Evolutionary conservation across 2,797 vertebrate genomes (phyloP).

Genomic region (Epinephelus awoara): DNA sequence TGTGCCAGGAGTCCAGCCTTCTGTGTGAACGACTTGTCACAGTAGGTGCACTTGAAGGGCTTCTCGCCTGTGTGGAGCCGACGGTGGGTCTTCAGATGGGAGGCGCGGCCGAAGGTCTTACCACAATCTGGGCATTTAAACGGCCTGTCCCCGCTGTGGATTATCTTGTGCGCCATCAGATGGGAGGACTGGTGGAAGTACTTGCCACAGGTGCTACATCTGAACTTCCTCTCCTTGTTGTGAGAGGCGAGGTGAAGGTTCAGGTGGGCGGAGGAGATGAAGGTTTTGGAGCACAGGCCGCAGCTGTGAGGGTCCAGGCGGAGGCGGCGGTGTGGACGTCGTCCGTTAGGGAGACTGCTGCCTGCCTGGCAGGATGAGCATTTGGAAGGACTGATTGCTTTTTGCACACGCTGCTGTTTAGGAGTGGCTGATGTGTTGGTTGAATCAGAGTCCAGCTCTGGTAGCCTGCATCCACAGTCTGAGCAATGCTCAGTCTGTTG

Average conservation of each 20-base stretch:
- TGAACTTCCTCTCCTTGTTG: conserved; percentile 82
- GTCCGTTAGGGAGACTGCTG: conserved; percentile 49
- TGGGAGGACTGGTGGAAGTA: conserved; percentile 86
- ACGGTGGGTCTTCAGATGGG: conserved; percentile 86
- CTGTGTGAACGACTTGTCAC: conserved; percentile 86
- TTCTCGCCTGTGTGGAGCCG: conserved; percentile 88
- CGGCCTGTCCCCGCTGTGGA: conserved; percentile 84
- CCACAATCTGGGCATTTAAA: conserved; percentile 86
- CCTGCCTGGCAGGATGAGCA: conserved; percentile 70
- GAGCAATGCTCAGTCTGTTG: conserved; percentile 58
- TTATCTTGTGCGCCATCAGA: conserved; percentile 83
- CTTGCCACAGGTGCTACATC: conserved; percentile 83
- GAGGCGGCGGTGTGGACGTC: conserved; percentile 57
- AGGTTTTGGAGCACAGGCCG: conserved; percentile 83
- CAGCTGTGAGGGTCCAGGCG: conserved; percentile 82
- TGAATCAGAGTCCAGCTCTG: conserved; percentile 45
- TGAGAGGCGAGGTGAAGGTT: conserved; percentile 82
- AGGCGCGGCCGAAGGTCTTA: conserved; percentile 84
- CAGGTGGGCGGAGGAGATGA: conserved; percentile 84
- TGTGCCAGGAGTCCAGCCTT: conserved; percentile 87
- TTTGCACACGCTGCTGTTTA: conserved; percentile 31
- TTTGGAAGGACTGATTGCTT: conserved; percentile 37
- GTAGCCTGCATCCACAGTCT: conserved; percentile 61
- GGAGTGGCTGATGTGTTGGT: conserved; percentile 19
- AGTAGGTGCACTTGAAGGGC: conserved; percentile 85